Base-by-base conservation (phyloP, 2,888 invertebrate species). In the Saturnia pavonia region DNA sequence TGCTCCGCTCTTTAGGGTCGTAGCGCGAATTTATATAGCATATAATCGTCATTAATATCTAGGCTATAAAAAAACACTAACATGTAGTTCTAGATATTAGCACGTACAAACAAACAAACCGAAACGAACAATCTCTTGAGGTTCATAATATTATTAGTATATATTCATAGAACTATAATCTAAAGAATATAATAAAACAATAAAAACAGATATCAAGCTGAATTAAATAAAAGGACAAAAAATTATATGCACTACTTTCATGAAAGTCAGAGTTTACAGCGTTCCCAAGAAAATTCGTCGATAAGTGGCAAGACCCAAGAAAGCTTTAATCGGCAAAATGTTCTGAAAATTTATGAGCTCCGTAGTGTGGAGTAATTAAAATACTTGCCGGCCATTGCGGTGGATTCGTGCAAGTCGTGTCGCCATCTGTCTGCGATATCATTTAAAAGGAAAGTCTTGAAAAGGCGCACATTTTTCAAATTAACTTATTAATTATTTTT, bases 281-380 rank as follows among this genome's bases (percentile, higher is more conserved):
- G 69, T 66, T 67, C 16, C 63, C 40, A 16, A 43, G 67, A 54
- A 73, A 74, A 77, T 76, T 78, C 73, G 66, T 73, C 74, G 80
- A 79, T 80, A 80, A 79, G 76, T 78, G 75, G 76, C 75, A 72
- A 75, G 74, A 71, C 63, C 71, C 72, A 74, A 81, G 81, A 80
- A 80, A 79, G 80, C 82, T 78, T 83, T 87, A 86, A 89, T 88
- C 88, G 83, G 83, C 79, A 78, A 85, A 86, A 85, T 85, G 83
- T 79, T 85, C 82, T 81, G 84, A 80, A 88, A 87, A 88, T 88
- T 82, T 85, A 89, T 88, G 85, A 84, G 79, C 77, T n/a, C 79
- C 69, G 77, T 82, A 82, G 85, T 86, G 87, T 85, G 85, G 85
- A 89, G 89, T 90, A 87, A 91, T 91, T 91, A 91, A 91, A 91